These are phyloP conservation scores for Rhinichthys osculus DNA, from an alignment of 2,797 vertebrate genomes.

Conservation along the genomic window DNA sequence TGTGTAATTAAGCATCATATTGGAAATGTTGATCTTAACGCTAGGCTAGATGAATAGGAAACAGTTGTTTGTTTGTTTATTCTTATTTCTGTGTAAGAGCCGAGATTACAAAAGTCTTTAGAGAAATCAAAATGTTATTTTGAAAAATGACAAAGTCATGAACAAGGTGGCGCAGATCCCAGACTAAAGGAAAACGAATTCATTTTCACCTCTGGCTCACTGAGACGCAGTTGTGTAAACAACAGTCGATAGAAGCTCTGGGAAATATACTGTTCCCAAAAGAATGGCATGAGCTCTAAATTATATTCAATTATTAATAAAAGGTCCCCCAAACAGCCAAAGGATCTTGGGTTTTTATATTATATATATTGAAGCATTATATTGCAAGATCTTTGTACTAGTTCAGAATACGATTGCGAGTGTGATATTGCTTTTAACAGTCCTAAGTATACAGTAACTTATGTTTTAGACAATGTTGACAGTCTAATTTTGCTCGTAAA, in stretches of 20 bases:
- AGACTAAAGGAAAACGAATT: slow-evolving; percentile 28
- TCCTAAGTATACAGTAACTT: neutral
- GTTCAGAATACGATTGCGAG: neutral
- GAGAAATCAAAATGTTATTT: slow-evolving; percentile 42
- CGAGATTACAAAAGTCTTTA: slow-evolving; percentile 20
- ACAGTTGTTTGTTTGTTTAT: slow-evolving; percentile 18
- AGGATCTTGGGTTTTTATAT: slow-evolving; percentile 4
- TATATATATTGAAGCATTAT: neutral
- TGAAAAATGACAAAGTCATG: slow-evolving; percentile 26
- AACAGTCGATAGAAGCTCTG: slow-evolving; percentile 25
- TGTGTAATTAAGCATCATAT: slow-evolving; percentile 10
- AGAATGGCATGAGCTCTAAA: slow-evolving; percentile 21
- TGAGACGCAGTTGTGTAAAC: slow-evolving; percentile 28
- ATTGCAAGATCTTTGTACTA: neutral
- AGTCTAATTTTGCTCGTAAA: neutral
- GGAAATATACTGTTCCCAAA: slow-evolving; percentile 27
- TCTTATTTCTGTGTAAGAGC: neutral
- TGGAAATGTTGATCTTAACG: slow-evolving; percentile 12
- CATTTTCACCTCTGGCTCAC: slow-evolving; percentile 35
- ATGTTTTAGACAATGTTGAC: neutral
- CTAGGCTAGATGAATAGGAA: neutral
- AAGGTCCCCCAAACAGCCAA: neutral
- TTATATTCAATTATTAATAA: slow-evolving; percentile 5
- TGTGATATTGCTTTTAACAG: neutral
- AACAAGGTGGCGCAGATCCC: slow-evolving; percentile 9